Evolutionary conservation across 2,113 vertebrate species (phyloP), one percentile per base, ranked within the genome.

Genomic region (Saiga tatarica): DNA sequence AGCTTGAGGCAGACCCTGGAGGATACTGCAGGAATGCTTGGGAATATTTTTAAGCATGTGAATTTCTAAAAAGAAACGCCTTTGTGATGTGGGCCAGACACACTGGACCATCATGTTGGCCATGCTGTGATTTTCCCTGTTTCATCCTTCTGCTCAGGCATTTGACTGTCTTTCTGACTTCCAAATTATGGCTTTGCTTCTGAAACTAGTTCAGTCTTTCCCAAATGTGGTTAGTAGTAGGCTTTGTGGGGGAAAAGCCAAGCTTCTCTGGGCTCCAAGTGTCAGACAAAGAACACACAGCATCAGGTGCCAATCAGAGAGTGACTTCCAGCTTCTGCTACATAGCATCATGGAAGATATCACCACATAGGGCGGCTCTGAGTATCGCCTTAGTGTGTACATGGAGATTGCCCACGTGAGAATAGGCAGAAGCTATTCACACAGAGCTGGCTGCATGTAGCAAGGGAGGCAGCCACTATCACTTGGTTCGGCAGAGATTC

Each of bases 321-420:
- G 14, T 6, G 45, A 60, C 47, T 23, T n/a, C 19, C 26, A 82
- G 79, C 30, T n/a, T n/a, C 30, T 52, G 47, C 79, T 53, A 2
- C 19, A 3, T 6, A 33, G 45, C 16, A 3, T 50, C 28, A 3
- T 2, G 79, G 30, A n/a, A 12, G 16, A 60, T 16, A 36, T 10
- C 8, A 5, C 30, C 1, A 0, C 83, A 19, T 23, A 28, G 42
- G 45, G 26, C 0, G 0, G 57, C 84, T 33, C 53, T 52, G 45
- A 19, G 26, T 42, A 47, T 19, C 13, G 42, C 55, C 71, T 42
- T 19, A 26, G 55, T 0, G 26, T 62, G 60, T 33, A 17, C 2
- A 1, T 53, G 7, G 59, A 76, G 64, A 50, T 16, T 55, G 30
- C 2, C 42, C 25, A 50, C 6, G 3, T 39, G 16, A 60, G 6